phyloP scores from a whole-genome alignment of 2,113 vertebrate genomes.

The Oreochromis niloticus region DNA sequence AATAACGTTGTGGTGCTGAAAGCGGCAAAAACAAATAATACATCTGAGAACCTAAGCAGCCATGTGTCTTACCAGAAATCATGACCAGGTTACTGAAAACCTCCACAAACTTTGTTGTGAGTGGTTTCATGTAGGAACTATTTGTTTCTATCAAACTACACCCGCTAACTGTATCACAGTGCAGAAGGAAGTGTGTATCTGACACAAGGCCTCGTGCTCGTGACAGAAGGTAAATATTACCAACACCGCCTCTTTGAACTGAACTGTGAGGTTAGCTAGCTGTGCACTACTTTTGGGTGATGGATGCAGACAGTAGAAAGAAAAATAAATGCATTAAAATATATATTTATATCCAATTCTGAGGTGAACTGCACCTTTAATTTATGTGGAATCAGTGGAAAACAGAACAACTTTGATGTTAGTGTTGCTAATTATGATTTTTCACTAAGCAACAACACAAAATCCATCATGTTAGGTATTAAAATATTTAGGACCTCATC shows the following conservation, averaged over 20 bases:
- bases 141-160: background rate
- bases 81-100: background rate
- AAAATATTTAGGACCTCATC: background rate
- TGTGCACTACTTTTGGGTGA: background rate
- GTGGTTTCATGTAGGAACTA: background rate
- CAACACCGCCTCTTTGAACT: background rate
- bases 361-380: fast-evolving
- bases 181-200: background rate
- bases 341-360: background rate
- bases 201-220: background rate
- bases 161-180: background rate
- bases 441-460: background rate
- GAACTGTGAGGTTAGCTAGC: background rate
- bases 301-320: fast-evolving
- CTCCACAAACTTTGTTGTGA: background rate
- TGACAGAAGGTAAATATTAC: background rate
- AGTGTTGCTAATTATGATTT: background rate
- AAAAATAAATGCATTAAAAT: background rate
- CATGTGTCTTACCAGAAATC: background rate
- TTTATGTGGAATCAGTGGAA: fast-evolving
- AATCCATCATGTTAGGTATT: fast-evolving
- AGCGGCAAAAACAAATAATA: background rate
- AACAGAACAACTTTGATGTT: background rate
- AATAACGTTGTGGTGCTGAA: background rate
- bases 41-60: background rate